A percentile compares a stretch with the other conserved stretches of the same genome.
Evolutionary conservation across 2,113 vertebrate genomes (phyloP).

Genomic region (Panthera uncia): DNA sequence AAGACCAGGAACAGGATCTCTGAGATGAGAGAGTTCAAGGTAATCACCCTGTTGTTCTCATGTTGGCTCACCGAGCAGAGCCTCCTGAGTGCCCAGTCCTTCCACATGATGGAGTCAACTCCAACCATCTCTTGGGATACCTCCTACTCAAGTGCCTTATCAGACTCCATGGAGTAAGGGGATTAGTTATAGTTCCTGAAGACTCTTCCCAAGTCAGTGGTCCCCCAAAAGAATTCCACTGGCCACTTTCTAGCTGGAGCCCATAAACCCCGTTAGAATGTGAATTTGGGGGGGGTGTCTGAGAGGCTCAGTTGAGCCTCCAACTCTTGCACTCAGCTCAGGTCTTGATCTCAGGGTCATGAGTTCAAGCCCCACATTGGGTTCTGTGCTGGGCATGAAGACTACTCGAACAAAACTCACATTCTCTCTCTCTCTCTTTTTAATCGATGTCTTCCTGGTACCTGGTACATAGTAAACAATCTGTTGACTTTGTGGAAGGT

Average conservation of each 20-base stretch:
- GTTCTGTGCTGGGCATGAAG: too few relatives aligned
- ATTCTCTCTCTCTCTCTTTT: too few relatives aligned
- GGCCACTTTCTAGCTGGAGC: background rate
- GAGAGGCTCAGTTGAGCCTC: too few relatives aligned
- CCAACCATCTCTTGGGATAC: background rate
- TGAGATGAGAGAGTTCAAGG: background rate
- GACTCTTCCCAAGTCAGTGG: background rate
- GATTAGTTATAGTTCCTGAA: background rate
- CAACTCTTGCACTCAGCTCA: too few relatives aligned
- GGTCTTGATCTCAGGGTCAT: too few relatives aligned
- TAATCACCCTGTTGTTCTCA: background rate
- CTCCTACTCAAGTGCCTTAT: background rate
- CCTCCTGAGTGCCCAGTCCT: too few relatives aligned
- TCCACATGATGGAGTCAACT: fast-evolving
- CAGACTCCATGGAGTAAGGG: background rate
- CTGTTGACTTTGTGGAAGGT: background rate
- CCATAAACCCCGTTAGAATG: background rate
- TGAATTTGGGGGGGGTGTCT: background rate
- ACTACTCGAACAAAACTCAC: too few relatives aligned
- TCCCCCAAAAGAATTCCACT: background rate
- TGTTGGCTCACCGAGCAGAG: fast-evolving
- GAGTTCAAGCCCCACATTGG: too few relatives aligned
- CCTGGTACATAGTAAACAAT: background rate
- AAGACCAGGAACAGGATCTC: background rate
- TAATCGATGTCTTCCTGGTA: background rate